Evolutionary conservation across 2,113 vertebrate genomes (phyloP).

Genomic region (Perognathus longimembris): DNA sequence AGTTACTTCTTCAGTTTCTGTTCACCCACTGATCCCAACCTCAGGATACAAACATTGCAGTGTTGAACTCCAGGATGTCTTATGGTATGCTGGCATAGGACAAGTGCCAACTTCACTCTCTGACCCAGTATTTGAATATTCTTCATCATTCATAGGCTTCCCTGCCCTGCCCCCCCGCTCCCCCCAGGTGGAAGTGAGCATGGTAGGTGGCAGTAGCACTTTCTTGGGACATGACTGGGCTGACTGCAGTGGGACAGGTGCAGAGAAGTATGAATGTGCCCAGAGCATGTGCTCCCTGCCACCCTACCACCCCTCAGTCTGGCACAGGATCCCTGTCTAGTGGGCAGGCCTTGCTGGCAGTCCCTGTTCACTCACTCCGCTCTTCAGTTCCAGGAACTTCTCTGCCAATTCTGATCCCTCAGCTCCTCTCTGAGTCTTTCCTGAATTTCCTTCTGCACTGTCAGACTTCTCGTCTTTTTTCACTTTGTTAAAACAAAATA

Average conservation of each 20-base stretch:
- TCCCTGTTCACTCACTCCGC: not conserved
- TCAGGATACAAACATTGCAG: not conserved
- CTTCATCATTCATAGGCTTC: not conserved
- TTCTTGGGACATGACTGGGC: not conserved
- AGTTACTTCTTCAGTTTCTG: not conserved
- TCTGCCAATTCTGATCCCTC: not conserved
- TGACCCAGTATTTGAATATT: not conserved
- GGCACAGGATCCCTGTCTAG: not conserved
- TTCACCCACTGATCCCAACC: not conserved
- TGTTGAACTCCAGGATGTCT: not conserved
- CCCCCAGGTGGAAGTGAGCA: not conserved
- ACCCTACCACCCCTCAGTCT: not conserved
- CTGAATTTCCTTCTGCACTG: not conserved
- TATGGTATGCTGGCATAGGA: not conserved
- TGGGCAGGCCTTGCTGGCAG: no score
- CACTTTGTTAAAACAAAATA: conserved; percentile 7
- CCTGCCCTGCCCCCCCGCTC: no score
- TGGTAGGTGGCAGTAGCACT: not conserved
- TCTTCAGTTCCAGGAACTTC: not conserved
- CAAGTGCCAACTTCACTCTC: not conserved
- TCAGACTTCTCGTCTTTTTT: not conserved
- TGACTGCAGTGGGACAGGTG: not conserved
- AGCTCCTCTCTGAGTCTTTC: not conserved
- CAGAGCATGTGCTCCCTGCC: no score
- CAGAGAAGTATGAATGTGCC: not conserved